These are phyloP conservation scores for Semicossyphus pulcher DNA, from an alignment of 2,113 vertebrate genomes.

Conservation along the genomic window DNA sequence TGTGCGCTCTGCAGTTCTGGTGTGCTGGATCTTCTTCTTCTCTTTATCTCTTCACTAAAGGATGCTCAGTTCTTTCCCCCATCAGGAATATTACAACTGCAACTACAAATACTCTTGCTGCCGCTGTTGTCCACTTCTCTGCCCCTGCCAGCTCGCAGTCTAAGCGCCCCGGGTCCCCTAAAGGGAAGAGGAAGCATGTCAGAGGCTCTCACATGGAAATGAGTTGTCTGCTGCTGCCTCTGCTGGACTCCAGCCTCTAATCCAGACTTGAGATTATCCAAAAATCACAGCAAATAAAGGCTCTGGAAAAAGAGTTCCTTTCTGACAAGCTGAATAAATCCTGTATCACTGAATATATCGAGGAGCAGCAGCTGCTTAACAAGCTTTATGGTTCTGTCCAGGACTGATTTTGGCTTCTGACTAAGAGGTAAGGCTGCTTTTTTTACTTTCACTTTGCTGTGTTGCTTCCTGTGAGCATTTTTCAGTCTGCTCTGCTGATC, in stretches of 20 bases:
- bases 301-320: slow-evolving; percentile 35
- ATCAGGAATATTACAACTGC: slow-evolving; percentile 61
- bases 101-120: slow-evolving; percentile 23
- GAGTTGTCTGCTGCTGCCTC: slow-evolving; percentile 44
- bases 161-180: slow-evolving; percentile 37
- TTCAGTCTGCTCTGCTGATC: slow-evolving; percentile 2
- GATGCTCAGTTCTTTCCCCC: slow-evolving; percentile 58
- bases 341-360: slow-evolving; percentile 6
- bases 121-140: slow-evolving; percentile 27
- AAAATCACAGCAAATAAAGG: not conserved
- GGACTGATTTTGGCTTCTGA: slow-evolving; percentile 56
- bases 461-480: not conserved
- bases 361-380: slow-evolving; percentile 37
- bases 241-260: slow-evolving; percentile 62
- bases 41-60: slow-evolving; percentile 51
- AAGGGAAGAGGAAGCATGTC: slow-evolving; percentile 65
- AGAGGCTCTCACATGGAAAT: slow-evolving; percentile 59
- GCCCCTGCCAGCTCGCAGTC: slow-evolving; percentile 40
- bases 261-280: slow-evolving; percentile 56
- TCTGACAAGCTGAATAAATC: slow-evolving; percentile 24
- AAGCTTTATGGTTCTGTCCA: slow-evolving; percentile 56
- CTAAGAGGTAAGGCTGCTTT: slow-evolving; percentile 67
- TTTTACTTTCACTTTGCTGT: slow-evolving; percentile 28
- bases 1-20: slow-evolving; percentile 50
- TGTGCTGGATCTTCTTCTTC: slow-evolving; percentile 51